Evolutionary conservation across 2,113 vertebrate species (phyloP), one percentile per base, ranked within the genome.

Genomic region (Daubentonia madagascariensis): DNA sequence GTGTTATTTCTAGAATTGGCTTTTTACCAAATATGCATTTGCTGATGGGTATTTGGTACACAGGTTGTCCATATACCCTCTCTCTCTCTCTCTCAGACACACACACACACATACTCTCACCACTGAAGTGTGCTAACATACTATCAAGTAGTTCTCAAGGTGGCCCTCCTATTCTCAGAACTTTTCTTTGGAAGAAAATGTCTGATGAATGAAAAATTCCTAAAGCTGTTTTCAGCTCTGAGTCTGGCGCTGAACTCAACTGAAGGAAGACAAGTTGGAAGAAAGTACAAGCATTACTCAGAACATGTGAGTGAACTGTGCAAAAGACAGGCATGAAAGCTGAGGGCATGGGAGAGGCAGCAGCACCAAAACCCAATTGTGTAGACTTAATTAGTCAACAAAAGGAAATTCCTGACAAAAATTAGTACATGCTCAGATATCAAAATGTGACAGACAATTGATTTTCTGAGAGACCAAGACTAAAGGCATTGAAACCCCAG

Each of bases 141-240:
- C 30, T 68, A 81, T 45, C 50, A 89, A 54, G 28, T 63, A 94
- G 80, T 78, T 95, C 75, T 97, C 90, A 93, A 95, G 87, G 68
- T 73, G 84, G 59, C 78, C 83, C 35, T 63, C 40, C 37, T 83
- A 45, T 48, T 84, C 88, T 95, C 96, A 92, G 95, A 91, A 96
- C 81, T 96, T 96, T 88, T 93, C 92, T 96, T 96, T 59, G 73
- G 83, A 93, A 90, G 84, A 92, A 96, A 98, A 96, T 48, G 17
- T 35, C 89, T 86, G 67, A 84, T 96, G 93, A 95, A 97, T 94
- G 89, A 96, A 98, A 97, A 98, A 86, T 97, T 92, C 84, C 95
- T 91, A 45, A 97, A 57, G 85, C 78, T 81, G 40, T 72, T 96
- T 95, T 92, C 85, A 89, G 75, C 63, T 61, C 35, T 1, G 75